Evolutionary conservation across 2,888 invertebrate genomes (phyloP).

Genomic region (Taphrorychus bicolor): DNA sequence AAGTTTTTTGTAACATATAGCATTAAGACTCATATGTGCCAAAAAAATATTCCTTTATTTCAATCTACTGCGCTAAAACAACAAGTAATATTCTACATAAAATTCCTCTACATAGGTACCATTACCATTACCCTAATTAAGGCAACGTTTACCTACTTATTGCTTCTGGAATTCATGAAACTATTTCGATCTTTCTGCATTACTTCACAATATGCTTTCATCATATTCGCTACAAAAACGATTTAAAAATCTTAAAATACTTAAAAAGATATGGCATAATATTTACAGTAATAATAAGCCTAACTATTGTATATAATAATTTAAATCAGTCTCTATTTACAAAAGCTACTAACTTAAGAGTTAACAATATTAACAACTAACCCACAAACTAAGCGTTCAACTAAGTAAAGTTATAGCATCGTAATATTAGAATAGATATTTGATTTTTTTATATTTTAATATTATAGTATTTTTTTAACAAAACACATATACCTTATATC

Average conservation of each 20-base stretch:
- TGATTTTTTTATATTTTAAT: too few relatives aligned
- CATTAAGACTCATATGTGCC: background rate
- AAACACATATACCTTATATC: too few relatives aligned
- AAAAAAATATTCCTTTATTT: background rate
- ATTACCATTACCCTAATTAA: too few relatives aligned
- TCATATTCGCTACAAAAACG: background rate
- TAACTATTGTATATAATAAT: conserved; percentile 15
- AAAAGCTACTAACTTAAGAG: conserved; percentile 3
- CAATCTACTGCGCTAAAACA: background rate
- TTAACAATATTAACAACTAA: background rate
- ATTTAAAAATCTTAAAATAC: background rate
- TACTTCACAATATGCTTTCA: background rate
- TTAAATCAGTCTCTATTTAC: conserved; percentile 50
- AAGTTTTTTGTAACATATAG: too few relatives aligned
- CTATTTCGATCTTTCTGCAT: too few relatives aligned
- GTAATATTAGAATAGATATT: too few relatives aligned
- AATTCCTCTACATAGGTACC: too few relatives aligned
- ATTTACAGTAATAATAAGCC: conserved; percentile 8
- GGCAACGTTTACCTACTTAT: too few relatives aligned
- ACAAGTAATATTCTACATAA: background rate
- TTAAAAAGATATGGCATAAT: background rate
- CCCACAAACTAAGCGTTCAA: background rate
- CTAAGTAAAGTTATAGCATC: too few relatives aligned
- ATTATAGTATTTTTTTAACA: too few relatives aligned
- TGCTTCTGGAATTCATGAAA: too few relatives aligned